Evolutionary conservation across 2,797 vertebrate genomes (phyloP).

Genomic region (Ataeniobius toweri): DNA sequence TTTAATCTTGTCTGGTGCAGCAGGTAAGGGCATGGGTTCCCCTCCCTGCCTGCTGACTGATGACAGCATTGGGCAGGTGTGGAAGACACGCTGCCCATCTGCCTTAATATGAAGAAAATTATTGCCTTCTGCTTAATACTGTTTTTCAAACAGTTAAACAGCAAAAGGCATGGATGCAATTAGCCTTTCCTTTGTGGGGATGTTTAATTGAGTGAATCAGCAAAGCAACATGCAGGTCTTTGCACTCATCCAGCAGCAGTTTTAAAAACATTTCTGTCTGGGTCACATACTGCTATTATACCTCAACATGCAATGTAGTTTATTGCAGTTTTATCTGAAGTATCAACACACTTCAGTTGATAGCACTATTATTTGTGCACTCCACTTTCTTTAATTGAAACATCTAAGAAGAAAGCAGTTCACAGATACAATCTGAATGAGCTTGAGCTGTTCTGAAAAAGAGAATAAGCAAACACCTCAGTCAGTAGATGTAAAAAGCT

Average conservation of each 20-base stretch:
- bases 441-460: too few relatives aligned
- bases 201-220: neutral
- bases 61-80: conserved; percentile 67
- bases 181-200: neutral
- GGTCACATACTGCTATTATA: neutral
- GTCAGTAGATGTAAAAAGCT: too few relatives aligned
- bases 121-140: neutral
- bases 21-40: conserved; percentile 65
- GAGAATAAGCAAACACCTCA: too few relatives aligned
- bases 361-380: too few relatives aligned
- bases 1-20: conserved; percentile 74
- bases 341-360: neutral
- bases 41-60: conserved; percentile 45
- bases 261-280: neutral
- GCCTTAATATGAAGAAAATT: conserved; percentile 16
- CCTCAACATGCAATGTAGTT: neutral
- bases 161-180: neutral
- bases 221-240: neutral
- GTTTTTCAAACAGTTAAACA: neutral
- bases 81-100: conserved; percentile 51
- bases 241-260: neutral
- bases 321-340: neutral
- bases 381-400: too few relatives aligned
- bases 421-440: too few relatives aligned
- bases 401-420: too few relatives aligned